Evolutionary conservation across 2,797 vertebrate genomes (phyloP), one percentile per base, ranked within the genome.

Genomic region (Manis javanica): DNA sequence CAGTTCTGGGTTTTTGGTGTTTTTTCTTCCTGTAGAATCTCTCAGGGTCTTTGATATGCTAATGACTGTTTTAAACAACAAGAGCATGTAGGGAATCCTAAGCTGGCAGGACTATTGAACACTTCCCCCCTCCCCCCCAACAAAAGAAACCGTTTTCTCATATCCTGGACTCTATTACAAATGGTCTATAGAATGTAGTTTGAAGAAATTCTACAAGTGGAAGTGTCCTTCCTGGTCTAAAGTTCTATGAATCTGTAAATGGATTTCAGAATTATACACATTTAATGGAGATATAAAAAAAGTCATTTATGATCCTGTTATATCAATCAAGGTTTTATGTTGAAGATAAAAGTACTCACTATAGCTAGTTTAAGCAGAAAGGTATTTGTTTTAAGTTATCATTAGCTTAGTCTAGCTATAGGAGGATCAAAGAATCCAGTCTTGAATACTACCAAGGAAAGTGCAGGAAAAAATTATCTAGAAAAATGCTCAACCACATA

Each of bases 311-410:
- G 21, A 84, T n/a, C 26, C 71, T 77, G 0, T 69, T 81, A 8
- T 79, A 71, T 42, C 75, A 61, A 66, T 69, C n/a, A 92, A 94
- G n/a, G 29, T 7, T 75, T 93, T 96, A 78, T 8, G 14, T 42
- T 81, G 7, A 5, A 86, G 29, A 63, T 82, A 72, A 68, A 89
- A 78, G 4, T n/a, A 31, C 69, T 83, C 24, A 64, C 29, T 57
- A 42, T 4, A 79, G 59, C 29, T 63, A 8, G 24, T 64, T 87
- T 63, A 69, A 77, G 63, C 57, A 85, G 55, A 82, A 84, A 83
- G 19, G 6, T 34, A 29, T 49, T 91, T 97, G 31, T 31, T 90
- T 78, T 42, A 37, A 49, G 51, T 59, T 86, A 69, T 18, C 9
- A 1, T 23, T 61, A 46, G n/a, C 18, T 92, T 63, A n/a, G 19